A percentile compares a stretch with the other conserved stretches of the same genome.
Evolutionary conservation across 2,888 invertebrate genomes (phyloP).

Genomic region (Peribatodes rhomboidaria): DNA sequence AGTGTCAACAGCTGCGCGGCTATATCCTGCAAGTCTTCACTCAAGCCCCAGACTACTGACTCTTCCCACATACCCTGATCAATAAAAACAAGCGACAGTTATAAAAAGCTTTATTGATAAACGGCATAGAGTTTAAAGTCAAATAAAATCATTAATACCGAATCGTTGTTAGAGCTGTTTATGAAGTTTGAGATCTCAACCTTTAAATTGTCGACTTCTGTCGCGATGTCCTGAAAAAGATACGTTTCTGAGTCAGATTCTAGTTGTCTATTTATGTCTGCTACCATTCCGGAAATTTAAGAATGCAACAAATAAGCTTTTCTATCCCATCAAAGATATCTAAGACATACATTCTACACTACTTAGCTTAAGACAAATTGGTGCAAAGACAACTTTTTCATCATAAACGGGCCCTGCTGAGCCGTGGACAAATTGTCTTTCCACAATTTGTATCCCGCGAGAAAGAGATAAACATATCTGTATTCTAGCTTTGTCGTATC

Average conservation of each 20-base stretch:
- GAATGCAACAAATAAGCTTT: too few relatives aligned
- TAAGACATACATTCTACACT: too few relatives aligned
- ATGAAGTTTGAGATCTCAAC: conserved; percentile 75
- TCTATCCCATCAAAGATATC: too few relatives aligned
- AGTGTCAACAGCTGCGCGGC: conserved; percentile 66
- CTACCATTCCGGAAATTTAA: background rate
- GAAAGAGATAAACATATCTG: too few relatives aligned
- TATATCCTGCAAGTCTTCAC: conserved; percentile 70
- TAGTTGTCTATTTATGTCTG: background rate
- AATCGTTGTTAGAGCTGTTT: conserved; percentile 77
- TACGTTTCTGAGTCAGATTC: background rate
- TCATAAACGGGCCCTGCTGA: too few relatives aligned
- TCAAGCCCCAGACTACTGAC: conserved; percentile 55
- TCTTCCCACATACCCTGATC: conserved; percentile 75
- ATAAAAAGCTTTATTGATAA: conserved; percentile 27
- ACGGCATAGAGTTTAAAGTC: background rate
- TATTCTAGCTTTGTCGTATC: too few relatives aligned
- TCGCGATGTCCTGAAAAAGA: conserved; percentile 71
- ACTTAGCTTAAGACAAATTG: too few relatives aligned
- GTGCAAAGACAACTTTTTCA: too few relatives aligned
- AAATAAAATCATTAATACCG: conserved; percentile 61
- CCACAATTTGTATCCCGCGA: too few relatives aligned
- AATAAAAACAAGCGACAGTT: conserved; percentile 36
- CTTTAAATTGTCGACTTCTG: conserved; percentile 76
- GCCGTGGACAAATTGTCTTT: too few relatives aligned